phyloP scores from a whole-genome alignment of 2,113 vertebrate species.

The Edolisoma coerulescens region DNA sequence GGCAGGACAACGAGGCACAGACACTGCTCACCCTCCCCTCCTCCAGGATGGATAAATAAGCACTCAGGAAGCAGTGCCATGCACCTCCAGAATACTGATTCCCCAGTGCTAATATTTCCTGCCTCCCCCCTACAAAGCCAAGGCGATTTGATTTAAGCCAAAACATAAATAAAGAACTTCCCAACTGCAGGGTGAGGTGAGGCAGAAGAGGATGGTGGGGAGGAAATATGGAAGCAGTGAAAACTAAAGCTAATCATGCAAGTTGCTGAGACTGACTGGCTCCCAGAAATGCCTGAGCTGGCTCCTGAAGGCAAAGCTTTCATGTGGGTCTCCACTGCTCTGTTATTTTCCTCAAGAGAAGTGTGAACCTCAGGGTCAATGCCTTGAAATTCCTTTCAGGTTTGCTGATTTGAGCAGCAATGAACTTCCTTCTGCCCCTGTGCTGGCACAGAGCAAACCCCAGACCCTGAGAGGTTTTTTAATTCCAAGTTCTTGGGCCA shows the following conservation, averaged over 20 bases:
- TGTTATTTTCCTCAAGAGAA: neutral
- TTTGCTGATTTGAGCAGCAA: neutral
- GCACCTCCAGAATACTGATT: constrained; percentile 9
- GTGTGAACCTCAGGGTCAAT: neutral
- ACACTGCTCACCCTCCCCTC: neutral
- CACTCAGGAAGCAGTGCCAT: neutral
- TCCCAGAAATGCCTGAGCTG: neutral
- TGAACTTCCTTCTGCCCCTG: neutral
- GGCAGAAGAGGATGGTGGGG: neutral
- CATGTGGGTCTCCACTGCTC: neutral
- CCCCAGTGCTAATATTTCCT: neutral
- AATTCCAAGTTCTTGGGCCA: neutral
- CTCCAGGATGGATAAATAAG: neutral
- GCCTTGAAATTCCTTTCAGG: neutral
- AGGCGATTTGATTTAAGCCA: neutral
- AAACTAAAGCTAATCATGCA: neutral
- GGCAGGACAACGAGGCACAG: neutral
- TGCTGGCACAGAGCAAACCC: neutral
- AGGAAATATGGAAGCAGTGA: neutral
- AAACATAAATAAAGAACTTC: neutral
- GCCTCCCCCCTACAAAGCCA: neutral
- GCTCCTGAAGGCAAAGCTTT: neutral
- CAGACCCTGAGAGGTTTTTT: neutral
- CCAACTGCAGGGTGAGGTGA: neutral
- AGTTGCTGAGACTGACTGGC: neutral